A percentile compares a stretch with the other conserved stretches of the same genome.
Conservation (phyloP, 1,140 invertebrate species). For the Neodiprion pinetum region DNA sequence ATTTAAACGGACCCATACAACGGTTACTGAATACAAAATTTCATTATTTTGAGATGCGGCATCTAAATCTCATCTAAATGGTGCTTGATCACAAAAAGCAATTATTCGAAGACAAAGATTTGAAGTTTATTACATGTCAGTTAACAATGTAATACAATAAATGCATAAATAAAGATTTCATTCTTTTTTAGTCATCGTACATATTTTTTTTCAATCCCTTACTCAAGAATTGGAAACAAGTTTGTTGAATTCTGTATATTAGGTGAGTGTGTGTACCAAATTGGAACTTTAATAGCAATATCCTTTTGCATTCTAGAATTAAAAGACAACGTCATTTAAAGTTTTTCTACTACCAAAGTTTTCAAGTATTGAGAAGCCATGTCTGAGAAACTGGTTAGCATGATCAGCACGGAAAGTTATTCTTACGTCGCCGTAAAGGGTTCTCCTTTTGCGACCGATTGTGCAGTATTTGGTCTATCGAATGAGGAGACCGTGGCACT, state of each 20-base stretch:
- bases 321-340: constrained; percentile 51
- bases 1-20: too few species aligned
- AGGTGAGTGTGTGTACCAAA: too few species aligned
- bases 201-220: constrained; percentile 13
- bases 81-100: too few species aligned
- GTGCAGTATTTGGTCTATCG: constrained; percentile 76
- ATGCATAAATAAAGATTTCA: too few species aligned
- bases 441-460: constrained; percentile 75
- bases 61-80: too few species aligned
- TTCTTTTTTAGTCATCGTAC: constrained; percentile 10
- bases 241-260: too few species aligned
- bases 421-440: constrained; percentile 80
- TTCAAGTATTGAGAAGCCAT: constrained; percentile 26
- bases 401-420: constrained; percentile 48
- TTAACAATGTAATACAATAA: too few species aligned
- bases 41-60: too few species aligned
- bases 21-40: too few species aligned
- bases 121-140: too few species aligned
- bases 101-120: too few species aligned
- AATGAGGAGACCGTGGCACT: constrained; percentile 72
- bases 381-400: constrained; percentile 44
- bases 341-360: constrained; percentile 27
- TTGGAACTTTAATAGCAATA: not conserved
- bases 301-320: constrained; percentile 51
- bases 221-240: constrained; percentile 6